Evolutionary conservation across 1,140 invertebrate species (phyloP).

Genomic region (Drosophila trapezifrons): DNA sequence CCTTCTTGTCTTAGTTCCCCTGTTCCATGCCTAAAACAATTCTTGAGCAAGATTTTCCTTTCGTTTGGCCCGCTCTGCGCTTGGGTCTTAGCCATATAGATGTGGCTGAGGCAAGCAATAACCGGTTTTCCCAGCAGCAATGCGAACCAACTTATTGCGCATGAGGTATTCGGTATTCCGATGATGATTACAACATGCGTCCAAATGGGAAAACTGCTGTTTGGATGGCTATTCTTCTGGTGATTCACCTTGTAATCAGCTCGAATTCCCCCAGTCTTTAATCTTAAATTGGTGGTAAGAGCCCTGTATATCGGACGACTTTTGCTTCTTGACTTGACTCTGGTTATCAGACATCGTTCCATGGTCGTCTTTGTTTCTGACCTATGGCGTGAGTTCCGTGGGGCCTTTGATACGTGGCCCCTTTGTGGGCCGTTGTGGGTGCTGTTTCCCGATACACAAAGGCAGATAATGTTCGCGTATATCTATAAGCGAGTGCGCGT

Average conservation of each 20-base stretch:
- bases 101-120: slow-evolving; percentile 21
- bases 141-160: slow-evolving; percentile 41
- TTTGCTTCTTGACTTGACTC: slow-evolving; percentile 34
- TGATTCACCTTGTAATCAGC: slow-evolving; percentile 22
- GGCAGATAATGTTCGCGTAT: slow-evolving; percentile 24
- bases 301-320: slow-evolving; percentile 7
- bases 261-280: slow-evolving; percentile 1
- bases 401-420: slow-evolving; percentile 12
- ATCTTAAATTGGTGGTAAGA: slow-evolving; percentile 1
- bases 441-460: slow-evolving; percentile 28
- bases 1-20: slow-evolving; percentile 3
- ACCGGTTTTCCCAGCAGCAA: slow-evolving; percentile 43
- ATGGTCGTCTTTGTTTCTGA: slow-evolving; percentile 51
- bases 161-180: slow-evolving; percentile 19
- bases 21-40: slow-evolving; percentile 10
- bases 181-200: slow-evolving; percentile 48
- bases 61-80: slow-evolving; percentile 15
- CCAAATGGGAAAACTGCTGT: slow-evolving; percentile 20
- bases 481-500: not conserved
- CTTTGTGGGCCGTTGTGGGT: slow-evolving; percentile 11
- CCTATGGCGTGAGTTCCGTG: slow-evolving; percentile 34
- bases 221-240: slow-evolving; percentile 9
- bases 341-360: slow-evolving; percentile 34
- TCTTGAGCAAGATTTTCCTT: slow-evolving; percentile 54
- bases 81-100: slow-evolving; percentile 11